Percentiles rank a stretch among this genome's conserved stretches.
Evolutionary conservation across 2,888 invertebrate species (phyloP).

Genomic region (Thyatira batis): DNA sequence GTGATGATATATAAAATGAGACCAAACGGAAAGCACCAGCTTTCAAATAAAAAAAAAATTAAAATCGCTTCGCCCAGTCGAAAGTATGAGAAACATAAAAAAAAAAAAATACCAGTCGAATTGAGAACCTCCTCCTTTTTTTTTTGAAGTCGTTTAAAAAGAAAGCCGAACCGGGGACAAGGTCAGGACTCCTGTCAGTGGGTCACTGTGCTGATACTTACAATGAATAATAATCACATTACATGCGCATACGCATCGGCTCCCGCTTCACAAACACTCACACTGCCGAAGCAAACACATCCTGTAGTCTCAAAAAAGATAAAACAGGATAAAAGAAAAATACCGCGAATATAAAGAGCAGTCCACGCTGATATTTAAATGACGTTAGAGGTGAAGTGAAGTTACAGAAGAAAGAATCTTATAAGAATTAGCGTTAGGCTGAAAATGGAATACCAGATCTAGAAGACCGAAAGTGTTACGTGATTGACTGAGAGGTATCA

Average conservation of each 20-base stretch:
- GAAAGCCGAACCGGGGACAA: slow-evolving; percentile 51
- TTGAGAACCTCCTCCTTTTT: no score
- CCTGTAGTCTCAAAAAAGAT: slow-evolving; percentile 7
- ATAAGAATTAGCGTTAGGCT: neutral
- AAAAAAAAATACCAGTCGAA: no score
- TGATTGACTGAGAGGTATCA: slow-evolving; percentile 1
- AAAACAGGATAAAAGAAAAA: neutral
- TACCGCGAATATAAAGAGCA: neutral
- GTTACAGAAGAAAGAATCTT: neutral
- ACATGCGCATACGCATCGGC: slow-evolving; percentile 18
- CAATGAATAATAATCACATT: slow-evolving; percentile 11
- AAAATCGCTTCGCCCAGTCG: no score
- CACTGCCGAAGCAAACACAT: slow-evolving; percentile 10
- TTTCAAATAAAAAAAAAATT: no score
- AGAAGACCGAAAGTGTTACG: neutral
- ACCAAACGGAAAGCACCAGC: no score
- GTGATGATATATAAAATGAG: no score
- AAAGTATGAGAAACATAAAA: no score
- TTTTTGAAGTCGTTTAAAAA: slow-evolving; percentile 39
- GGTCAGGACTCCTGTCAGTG: slow-evolving; percentile 65
- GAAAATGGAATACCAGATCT: neutral
- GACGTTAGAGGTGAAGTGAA: neutral
- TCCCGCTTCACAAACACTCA: slow-evolving; percentile 12
- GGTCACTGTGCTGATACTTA: slow-evolving; percentile 50
- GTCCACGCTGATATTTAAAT: neutral